Evolutionary conservation across 1,140 invertebrate genomes (phyloP).

Genomic region (Agrypnia vestita): DNA sequence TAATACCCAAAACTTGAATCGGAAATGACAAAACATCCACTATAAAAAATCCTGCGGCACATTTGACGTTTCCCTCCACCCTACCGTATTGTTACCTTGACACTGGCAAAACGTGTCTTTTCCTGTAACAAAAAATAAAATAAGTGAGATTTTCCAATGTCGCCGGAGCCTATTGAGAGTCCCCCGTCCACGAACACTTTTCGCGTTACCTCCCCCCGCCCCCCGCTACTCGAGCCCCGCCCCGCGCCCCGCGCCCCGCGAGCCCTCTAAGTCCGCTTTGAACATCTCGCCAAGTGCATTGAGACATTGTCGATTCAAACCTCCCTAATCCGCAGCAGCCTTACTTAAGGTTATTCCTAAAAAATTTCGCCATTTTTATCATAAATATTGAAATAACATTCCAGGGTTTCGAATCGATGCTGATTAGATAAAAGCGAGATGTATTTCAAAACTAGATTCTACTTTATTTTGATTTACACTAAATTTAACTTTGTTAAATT

Average conservation of each 20-base stretch:
- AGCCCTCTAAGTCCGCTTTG: background rate
- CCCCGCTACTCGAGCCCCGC: background rate
- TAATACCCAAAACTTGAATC: too few species aligned
- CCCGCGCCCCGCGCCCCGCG: background rate
- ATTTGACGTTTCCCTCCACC: background rate
- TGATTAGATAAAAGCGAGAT: too few species aligned
- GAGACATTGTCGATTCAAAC: background rate
- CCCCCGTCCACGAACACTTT: background rate
- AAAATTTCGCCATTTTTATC: too few species aligned
- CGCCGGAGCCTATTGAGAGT: conserved; percentile 3
- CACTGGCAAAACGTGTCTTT: conserved; percentile 11
- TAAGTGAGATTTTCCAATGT: conserved; percentile 28
- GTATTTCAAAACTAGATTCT: too few species aligned
- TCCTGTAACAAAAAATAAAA: conserved; percentile 16
- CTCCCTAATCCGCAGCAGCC: background rate
- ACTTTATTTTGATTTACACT: too few species aligned
- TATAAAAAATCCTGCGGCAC: too few species aligned
- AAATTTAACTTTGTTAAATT: too few species aligned
- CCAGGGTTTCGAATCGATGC: too few species aligned
- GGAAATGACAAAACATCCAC: too few species aligned
- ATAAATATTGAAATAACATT: too few species aligned
- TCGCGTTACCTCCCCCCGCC: background rate
- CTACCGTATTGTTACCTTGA: conserved; percentile 11
- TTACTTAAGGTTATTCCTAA: background rate
- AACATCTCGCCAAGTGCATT: conserved; percentile 19